Percentiles rank a stretch among this genome's conserved stretches.
phyloP scores from a whole-genome alignment of 1,140 invertebrate species.

The Neoseiulus cucumeris region DNA sequence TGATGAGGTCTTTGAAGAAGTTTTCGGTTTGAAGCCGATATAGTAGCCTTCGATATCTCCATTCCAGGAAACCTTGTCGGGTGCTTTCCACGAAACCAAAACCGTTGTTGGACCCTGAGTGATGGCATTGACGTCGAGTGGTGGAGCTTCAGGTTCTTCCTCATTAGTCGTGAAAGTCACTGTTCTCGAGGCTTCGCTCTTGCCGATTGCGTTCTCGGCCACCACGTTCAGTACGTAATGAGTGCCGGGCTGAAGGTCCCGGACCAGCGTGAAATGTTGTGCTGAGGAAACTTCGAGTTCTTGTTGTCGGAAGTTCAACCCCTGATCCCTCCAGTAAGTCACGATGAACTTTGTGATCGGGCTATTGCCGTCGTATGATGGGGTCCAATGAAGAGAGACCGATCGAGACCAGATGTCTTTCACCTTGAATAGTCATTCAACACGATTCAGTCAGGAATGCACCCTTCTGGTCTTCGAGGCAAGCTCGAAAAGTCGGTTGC shows the following conservation, averaged over 20 bases:
- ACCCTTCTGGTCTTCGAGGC: too few species aligned
- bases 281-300: neutral
- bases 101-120: constrained; percentile 26
- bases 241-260: neutral
- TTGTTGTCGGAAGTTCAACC: constrained; percentile 21
- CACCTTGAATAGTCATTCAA: constrained; percentile 15
- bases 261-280: constrained; percentile 4
- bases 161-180: constrained; percentile 2
- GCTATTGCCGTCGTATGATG: constrained; percentile 81
- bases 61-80: constrained; percentile 22
- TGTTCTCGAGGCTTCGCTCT: neutral
- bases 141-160: constrained; percentile 27
- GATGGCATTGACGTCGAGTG: constrained; percentile 24
- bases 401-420: constrained; percentile 31
- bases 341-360: constrained; percentile 70
- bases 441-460: too few species aligned
- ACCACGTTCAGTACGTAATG: neutral
- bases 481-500: too few species aligned
- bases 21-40: constrained; percentile 27
- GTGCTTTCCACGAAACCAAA: constrained; percentile 29
- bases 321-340: constrained; percentile 72
- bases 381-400: constrained; percentile 58
- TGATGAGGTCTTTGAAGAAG: constrained; percentile 22
- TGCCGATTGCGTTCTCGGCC: neutral
- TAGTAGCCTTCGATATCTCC: constrained; percentile 29